A percentile compares a stretch with the other conserved stretches of the same genome.
Conservation (phyloP, 2,888 invertebrate species). For the Mythimna impura region DNA sequence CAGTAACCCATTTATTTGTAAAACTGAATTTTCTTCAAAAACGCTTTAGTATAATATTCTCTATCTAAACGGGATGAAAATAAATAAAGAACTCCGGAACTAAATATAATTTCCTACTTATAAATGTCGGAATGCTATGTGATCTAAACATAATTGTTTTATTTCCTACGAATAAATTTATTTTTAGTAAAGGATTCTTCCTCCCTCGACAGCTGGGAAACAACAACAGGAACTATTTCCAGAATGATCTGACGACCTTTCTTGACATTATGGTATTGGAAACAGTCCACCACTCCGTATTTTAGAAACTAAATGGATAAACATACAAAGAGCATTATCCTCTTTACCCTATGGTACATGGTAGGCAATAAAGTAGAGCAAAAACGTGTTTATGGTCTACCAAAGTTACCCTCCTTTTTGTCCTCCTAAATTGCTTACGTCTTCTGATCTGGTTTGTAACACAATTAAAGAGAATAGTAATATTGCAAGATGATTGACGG, state of each 20-base stretch:
- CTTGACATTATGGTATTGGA: constrained; percentile 19
- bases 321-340: background rate
- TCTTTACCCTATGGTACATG: background rate
- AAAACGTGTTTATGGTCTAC: too few relatives aligned
- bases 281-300: constrained; percentile 8
- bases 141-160: constrained; percentile 42
- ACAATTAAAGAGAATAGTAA: background rate
- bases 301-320: background rate
- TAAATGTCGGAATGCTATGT: constrained; percentile 6
- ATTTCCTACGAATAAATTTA: constrained; percentile 45
- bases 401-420: too few relatives aligned
- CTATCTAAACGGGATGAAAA: background rate
- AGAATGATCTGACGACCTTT: constrained; percentile 57
- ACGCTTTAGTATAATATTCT: background rate
- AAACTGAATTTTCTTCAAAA: constrained; percentile 58
- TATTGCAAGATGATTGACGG: background rate
- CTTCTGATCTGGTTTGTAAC: background rate
- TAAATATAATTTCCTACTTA: constrained; percentile 12
- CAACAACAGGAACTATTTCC: constrained; percentile 60
- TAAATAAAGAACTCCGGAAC: constrained; percentile 3
- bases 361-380: background rate
- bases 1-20: constrained; percentile 84
- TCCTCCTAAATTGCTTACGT: background rate
- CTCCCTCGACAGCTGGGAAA: constrained; percentile 58
- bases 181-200: constrained; percentile 55